Percentiles rank a stretch among this genome's conserved stretches.
Evolutionary conservation across 2,797 vertebrate genomes (phyloP).

Genomic region (Dendrocincla tyrannina): DNA sequence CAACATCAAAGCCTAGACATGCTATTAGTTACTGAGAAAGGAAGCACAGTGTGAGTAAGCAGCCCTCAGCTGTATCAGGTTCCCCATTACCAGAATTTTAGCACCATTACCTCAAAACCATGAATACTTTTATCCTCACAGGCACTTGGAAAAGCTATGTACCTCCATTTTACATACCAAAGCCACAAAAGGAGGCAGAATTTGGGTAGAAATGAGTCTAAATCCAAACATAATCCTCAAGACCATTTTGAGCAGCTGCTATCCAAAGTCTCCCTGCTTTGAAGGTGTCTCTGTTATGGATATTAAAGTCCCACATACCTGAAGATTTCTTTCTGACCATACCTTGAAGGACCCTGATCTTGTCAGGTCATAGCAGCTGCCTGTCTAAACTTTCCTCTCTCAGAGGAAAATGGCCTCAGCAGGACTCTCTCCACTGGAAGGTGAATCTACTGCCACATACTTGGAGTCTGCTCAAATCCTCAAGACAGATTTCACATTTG

Average conservation of each 20-base stretch:
- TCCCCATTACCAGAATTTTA: conserved; percentile 59
- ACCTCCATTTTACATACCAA: conserved; percentile 29
- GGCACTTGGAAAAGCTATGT: conserved; percentile 10
- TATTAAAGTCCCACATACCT: not conserved
- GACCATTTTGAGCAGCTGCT: not conserved
- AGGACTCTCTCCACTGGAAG: not conserved
- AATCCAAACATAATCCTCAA: not conserved
- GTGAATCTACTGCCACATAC: not conserved
- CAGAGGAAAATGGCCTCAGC: not conserved
- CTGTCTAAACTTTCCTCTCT: not conserved
- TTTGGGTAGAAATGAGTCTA: conserved; percentile 7
- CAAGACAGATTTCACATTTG: not conserved
- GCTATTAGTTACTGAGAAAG: conserved; percentile 60
- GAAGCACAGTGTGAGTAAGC: conserved; percentile 38
- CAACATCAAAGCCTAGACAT: conserved; percentile 63
- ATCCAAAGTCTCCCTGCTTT: not conserved
- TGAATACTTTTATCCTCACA: conserved; percentile 63
- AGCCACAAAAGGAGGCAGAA: not conserved
- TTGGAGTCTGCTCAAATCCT: not conserved
- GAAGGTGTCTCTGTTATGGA: not conserved
- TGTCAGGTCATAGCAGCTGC: not conserved
- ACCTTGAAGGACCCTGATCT: not conserved
- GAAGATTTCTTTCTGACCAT: not conserved
- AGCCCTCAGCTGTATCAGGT: conserved; percentile 49
- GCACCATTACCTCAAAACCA: conserved; percentile 54